These are phyloP conservation scores for Ovis canadensis DNA, from an alignment of 2,113 vertebrate species.

Conservation along the genomic window DNA sequence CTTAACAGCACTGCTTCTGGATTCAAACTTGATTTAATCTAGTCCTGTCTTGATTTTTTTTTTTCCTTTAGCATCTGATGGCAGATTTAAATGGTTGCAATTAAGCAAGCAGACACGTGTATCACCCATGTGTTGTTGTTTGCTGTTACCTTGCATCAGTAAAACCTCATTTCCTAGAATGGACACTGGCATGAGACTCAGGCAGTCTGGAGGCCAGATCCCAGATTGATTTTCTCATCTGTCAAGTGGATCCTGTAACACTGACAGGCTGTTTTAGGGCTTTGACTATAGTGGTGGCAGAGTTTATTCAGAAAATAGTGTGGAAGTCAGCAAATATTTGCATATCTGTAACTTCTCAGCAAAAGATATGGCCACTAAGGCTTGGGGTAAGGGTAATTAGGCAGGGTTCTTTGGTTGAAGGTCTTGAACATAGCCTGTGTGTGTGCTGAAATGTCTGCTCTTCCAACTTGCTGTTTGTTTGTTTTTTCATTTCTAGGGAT, in stretches of 20 bases:
- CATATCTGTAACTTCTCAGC: neutral
- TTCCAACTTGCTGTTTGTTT: neutral
- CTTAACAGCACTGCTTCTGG: neutral
- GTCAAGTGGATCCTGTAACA: neutral
- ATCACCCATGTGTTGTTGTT: neutral
- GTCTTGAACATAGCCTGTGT: neutral
- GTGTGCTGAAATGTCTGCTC: neutral
- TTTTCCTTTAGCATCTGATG: neutral
- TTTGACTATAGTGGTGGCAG: neutral
- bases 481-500: constrained; percentile 80
- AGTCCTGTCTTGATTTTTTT: neutral
- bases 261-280: neutral
- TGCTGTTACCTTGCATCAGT: neutral
- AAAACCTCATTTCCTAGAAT: neutral
- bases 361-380: neutral
- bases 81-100: neutral
- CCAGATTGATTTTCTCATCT: neutral
- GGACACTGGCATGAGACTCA: neutral
- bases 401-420: neutral
- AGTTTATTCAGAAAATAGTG: neutral
- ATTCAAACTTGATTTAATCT: neutral
- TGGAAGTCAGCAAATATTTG: neutral
- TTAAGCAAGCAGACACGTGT: neutral
- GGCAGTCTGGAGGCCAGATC: neutral
- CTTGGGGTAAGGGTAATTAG: neutral